Evolutionary conservation across 2,113 vertebrate genomes (phyloP).

Genomic region (Zootoca vivipara): DNA sequence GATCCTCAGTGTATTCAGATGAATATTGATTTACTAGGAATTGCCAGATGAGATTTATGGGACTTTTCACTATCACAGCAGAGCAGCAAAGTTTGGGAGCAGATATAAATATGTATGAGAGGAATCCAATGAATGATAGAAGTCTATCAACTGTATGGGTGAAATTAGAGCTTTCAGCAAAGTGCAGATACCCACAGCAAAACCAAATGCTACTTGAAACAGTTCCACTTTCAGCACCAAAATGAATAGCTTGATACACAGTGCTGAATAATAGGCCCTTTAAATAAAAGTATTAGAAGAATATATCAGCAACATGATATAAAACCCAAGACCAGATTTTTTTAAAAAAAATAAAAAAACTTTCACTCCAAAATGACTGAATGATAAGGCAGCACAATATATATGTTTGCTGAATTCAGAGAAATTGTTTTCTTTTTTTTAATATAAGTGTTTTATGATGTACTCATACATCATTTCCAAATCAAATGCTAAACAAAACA

Average conservation of each 20-base stretch:
- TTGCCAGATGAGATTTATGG: neutral
- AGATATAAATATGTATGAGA: neutral
- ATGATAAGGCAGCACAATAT: slow-evolving; percentile 81
- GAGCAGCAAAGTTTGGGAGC: neutral
- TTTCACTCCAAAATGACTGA: slow-evolving; percentile 78
- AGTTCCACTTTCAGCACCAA: slow-evolving; percentile 68
- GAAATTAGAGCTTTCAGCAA: slow-evolving; percentile 7
- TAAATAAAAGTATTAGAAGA: slow-evolving; percentile 78
- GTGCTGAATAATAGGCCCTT: slow-evolving; percentile 75
- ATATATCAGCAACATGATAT: slow-evolving; percentile 79
- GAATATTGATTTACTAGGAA: neutral
- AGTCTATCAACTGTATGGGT: neutral
- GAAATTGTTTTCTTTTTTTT: slow-evolving; percentile 75
- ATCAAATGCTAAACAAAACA: slow-evolving; percentile 79
- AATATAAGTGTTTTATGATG: slow-evolving; percentile 81
- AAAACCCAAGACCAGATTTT: slow-evolving; percentile 70
- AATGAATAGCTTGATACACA: slow-evolving; percentile 66
- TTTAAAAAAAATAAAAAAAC: slow-evolving; percentile 59
- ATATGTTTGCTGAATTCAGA: slow-evolving; percentile 74
- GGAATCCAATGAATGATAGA: neutral
- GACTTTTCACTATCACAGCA: neutral
- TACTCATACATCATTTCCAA: slow-evolving; percentile 79
- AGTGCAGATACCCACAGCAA: neutral
- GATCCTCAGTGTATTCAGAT: neutral
- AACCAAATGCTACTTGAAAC: neutral